phyloP scores from a whole-genome alignment of 2,888 invertebrate species.

The Zaprionus bogoriensis region DNA sequence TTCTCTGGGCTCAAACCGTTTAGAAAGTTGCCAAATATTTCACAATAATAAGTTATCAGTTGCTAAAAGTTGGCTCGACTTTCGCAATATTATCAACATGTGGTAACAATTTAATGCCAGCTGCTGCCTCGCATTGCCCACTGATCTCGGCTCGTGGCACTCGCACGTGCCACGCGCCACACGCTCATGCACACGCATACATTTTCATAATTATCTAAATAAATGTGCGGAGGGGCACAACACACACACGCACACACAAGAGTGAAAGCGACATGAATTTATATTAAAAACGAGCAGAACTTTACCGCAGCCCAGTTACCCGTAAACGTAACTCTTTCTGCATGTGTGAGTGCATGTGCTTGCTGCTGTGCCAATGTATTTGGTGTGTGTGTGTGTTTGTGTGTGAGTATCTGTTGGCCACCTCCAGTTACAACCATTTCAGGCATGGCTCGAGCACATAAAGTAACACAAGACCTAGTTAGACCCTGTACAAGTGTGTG shows the following conservation, averaged over 20 bases:
- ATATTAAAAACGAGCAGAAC: constrained; percentile 67
- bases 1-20: too few relatives aligned
- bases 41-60: constrained; percentile 15
- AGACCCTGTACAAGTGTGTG: constrained; percentile 16
- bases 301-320: constrained; percentile 60
- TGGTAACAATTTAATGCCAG: constrained; percentile 23
- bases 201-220: constrained; percentile 71
- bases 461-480: constrained; percentile 66
- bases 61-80: constrained; percentile 25
- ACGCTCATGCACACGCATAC: constrained; percentile 36
- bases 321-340: constrained; percentile 40
- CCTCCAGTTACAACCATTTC: constrained; percentile 54
- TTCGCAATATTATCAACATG: constrained; percentile 22
- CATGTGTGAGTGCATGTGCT: not conserved
- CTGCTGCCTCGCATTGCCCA: constrained; percentile 10
- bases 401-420: constrained; percentile 35
- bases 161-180: constrained; percentile 30
- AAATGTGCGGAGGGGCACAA: constrained; percentile 62
- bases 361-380: not conserved
- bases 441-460: constrained; percentile 45
- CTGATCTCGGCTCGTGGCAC: not conserved
- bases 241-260: constrained; percentile 19
- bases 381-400: constrained; percentile 6
- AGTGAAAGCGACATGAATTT: constrained; percentile 74
- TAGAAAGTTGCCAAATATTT: constrained; percentile 12